These are phyloP conservation scores for Lepilemur ruficaudatus DNA, from an alignment of 2,797 vertebrate species.

Conservation along the genomic window DNA sequence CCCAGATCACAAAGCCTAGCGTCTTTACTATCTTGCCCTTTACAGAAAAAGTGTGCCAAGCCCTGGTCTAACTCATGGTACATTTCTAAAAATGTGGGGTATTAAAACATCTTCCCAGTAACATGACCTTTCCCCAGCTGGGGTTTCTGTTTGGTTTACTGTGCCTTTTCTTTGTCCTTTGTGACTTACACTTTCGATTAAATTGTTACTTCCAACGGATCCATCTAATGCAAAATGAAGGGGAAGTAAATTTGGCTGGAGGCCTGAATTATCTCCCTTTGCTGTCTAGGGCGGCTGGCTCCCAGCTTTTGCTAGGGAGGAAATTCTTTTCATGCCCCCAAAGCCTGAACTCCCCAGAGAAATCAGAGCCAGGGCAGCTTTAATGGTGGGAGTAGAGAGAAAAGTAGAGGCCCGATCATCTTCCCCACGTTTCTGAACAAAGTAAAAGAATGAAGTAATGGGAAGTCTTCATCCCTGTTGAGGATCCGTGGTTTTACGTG, in stretches of 20 bases:
- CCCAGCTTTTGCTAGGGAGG: not conserved
- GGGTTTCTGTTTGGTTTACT: not conserved
- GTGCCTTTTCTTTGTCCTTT: not conserved
- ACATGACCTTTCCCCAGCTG: not conserved
- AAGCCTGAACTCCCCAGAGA: not conserved
- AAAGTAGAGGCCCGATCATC: not conserved
- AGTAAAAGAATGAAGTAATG: not conserved
- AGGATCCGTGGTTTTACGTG: not conserved
- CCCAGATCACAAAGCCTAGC: not conserved
- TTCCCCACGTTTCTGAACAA: not conserved
- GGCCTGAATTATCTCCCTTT: not conserved
- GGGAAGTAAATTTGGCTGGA: not conserved
- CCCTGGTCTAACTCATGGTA: not conserved
- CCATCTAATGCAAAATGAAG: not conserved
- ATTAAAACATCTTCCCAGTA: not conserved
- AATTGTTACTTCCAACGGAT: not conserved
- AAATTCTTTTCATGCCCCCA: not conserved
- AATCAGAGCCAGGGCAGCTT: not conserved
- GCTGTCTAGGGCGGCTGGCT: not conserved
- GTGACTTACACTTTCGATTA: not conserved
- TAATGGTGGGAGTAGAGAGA: not conserved
- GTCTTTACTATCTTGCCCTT: not conserved
- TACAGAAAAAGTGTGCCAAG: not conserved
- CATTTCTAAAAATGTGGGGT: not conserved
- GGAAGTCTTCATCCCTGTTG: not conserved